Evolutionary conservation across 2,888 invertebrate genomes (phyloP), one percentile per base, ranked within the genome.

Genomic region (Apomyelois bistriatella): DNA sequence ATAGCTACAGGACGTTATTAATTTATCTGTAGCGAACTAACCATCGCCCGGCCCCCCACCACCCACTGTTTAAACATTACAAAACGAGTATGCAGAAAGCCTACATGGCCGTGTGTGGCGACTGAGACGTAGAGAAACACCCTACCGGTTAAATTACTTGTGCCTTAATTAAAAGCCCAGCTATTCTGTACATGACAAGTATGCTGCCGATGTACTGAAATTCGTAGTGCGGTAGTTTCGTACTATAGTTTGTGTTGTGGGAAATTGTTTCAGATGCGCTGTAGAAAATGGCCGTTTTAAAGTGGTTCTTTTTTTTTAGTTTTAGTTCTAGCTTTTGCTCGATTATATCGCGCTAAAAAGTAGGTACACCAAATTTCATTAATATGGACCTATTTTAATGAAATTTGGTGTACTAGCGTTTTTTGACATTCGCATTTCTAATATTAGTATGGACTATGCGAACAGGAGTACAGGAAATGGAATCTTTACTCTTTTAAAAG

Each of bases 1-100:
- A 75, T 75, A 81, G 68, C 71, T 74, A 75, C 68, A 58, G 76
- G 76, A 79, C 75, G 82, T 89, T 90, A 89, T 89, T 90, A 89
- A 90, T 90, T 88, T 90, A 90, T 88, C 85, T 87, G 85, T 85
- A 83, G 82, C 76, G 75, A 89, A 89, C 89, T 90, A 88, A 89
- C 86, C 87, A 80, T 78, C 75, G 76, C 82, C 76, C 74, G 64
- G 70, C 73, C 59, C 67, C n/a, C 70, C 66, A 70, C 71, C 74
- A 58, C 64, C 64, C 65, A 61, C 77, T 82, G 85, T 86, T 89
- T 86, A 87, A 89, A 88, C 87, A 87, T 85, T 84, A 82, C 89
- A 79, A 87, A 90, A 87, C 84, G 88, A 86, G 88, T 87, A 86
- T 88, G 88, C 89, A 85, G 82, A 83, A 84, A 82, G 72, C 78